phyloP scores from a whole-genome alignment of 2,113 vertebrate species.

The Sterna hirundo region DNA sequence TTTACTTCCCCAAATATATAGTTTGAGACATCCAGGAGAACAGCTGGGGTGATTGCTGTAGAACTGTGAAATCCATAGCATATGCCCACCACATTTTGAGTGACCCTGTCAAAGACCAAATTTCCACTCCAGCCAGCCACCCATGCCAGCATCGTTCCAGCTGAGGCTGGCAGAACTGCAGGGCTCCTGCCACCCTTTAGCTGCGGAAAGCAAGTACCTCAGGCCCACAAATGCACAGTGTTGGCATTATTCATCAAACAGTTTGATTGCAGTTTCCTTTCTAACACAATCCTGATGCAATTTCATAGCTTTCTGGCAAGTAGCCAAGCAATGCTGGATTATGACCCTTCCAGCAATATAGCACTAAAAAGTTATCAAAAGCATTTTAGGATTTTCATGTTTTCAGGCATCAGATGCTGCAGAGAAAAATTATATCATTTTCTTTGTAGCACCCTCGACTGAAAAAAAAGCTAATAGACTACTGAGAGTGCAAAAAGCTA shows the following conservation, averaged over 20 bases:
- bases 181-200: not conserved
- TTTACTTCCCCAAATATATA: not conserved
- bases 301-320: not conserved
- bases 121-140: not conserved
- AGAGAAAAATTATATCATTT: not conserved
- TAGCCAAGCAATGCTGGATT: not conserved
- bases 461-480: not conserved
- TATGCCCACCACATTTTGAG: not conserved
- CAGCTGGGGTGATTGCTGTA: not conserved
- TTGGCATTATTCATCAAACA: not conserved
- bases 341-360: not conserved
- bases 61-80: not conserved
- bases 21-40: not conserved
- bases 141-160: fast-evolving
- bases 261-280: not conserved
- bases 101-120: not conserved
- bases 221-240: not conserved
- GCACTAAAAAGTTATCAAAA: not conserved
- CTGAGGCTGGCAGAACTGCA: not conserved
- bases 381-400: not conserved
- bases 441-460: not conserved
- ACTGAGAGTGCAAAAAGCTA: not conserved
- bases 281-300: not conserved
- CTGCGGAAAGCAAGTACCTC: not conserved
- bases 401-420: not conserved